Percentiles rank a stretch among this genome's conserved stretches.
Evolutionary conservation across 2,797 vertebrate genomes (phyloP).

Genomic region (Esox lucius): DNA sequence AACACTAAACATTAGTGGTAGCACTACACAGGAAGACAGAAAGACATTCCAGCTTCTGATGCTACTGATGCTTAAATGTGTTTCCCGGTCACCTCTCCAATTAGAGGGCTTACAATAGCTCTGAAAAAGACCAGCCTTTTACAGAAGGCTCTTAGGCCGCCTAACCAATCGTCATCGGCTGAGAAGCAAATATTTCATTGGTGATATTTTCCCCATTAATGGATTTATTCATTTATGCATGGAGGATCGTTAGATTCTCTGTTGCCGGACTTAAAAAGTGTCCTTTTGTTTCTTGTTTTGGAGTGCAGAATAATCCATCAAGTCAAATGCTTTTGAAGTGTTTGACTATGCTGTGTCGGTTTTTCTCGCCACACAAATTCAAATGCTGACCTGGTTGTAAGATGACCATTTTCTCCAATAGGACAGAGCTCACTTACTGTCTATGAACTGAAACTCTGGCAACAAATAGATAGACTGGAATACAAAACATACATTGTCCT

Average conservation of each 20-base stretch:
- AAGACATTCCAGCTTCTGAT: background rate
- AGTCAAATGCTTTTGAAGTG: constrained; percentile 25
- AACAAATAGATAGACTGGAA: background rate
- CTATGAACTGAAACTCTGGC: background rate
- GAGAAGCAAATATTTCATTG: background rate
- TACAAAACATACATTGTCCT: background rate
- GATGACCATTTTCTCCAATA: background rate
- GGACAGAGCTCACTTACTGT: background rate
- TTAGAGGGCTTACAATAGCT: background rate
- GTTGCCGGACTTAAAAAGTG: constrained; percentile 13
- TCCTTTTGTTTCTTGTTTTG: constrained; percentile 20
- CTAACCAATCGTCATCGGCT: background rate
- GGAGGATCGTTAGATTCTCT: constrained; percentile 20
- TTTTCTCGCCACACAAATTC: background rate
- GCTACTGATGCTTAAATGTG: background rate
- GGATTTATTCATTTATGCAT: constrained; percentile 39
- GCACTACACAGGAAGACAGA: background rate
- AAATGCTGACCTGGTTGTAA: background rate
- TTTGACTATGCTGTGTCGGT: background rate
- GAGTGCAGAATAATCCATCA: constrained; percentile 31
- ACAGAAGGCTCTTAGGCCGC: background rate
- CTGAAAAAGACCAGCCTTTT: background rate
- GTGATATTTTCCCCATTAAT: constrained; percentile 3
- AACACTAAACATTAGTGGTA: background rate
- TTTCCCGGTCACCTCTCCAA: background rate